A percentile compares a stretch with the other conserved stretches of the same genome.
phyloP scores from a whole-genome alignment of 2,888 invertebrate species.

The Habroteleia sp. region DNA sequence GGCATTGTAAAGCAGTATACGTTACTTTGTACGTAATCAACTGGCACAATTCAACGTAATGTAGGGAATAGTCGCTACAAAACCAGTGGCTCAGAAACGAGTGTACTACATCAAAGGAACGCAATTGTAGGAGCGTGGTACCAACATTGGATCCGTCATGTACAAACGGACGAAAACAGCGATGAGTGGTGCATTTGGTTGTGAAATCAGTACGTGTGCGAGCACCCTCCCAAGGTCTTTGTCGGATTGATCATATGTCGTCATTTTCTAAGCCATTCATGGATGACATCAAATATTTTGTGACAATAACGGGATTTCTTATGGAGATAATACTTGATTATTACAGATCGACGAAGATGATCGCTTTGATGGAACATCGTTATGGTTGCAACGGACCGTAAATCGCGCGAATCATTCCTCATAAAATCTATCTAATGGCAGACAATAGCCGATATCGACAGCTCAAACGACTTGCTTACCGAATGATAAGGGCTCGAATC shows the following conservation, averaged over 20 bases:
- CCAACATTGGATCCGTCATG: constrained; percentile 59
- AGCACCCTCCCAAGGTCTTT: constrained; percentile 31
- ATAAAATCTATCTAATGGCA: constrained; percentile 14
- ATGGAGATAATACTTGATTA: constrained; percentile 7
- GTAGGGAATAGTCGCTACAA: constrained; percentile 36
- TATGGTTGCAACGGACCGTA: not conserved
- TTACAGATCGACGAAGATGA: constrained; percentile 7
- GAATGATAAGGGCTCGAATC: constrained; percentile 23
- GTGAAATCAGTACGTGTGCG: constrained; percentile 61
- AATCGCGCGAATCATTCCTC: constrained; percentile 15
- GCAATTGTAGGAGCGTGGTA: constrained; percentile 56
- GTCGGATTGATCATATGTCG: constrained; percentile 53
- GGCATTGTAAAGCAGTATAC: constrained; percentile 48
- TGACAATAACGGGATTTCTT: not conserved
- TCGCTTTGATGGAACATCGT: constrained; percentile 10
- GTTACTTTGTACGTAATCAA: constrained; percentile 42
- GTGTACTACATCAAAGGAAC: constrained; percentile 67
- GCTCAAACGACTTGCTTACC: too few species aligned
- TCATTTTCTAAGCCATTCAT: constrained; percentile 19
- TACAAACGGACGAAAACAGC: constrained; percentile 49
- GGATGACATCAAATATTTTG: not conserved
- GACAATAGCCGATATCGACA: constrained; percentile 15
- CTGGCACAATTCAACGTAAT: constrained; percentile 36
- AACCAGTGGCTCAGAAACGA: constrained; percentile 66
- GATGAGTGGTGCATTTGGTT: constrained; percentile 59